Evolutionary conservation across 2,113 vertebrate genomes (phyloP), one percentile per base, ranked within the genome.

Genomic region (Thymallus thymallus): DNA sequence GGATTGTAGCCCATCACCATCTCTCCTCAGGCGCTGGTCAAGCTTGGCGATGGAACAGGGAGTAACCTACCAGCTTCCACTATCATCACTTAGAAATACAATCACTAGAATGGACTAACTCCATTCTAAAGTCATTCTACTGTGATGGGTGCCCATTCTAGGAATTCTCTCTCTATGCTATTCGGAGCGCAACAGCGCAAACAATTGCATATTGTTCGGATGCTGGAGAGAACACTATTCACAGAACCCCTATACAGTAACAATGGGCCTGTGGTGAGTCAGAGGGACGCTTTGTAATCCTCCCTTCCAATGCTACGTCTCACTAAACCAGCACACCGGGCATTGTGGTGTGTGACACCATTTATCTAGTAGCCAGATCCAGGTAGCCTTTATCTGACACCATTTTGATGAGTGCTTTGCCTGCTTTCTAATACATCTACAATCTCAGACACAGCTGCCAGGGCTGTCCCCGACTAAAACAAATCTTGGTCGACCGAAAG

Each of bases 141-240:
- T 41, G 48, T 51, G 13, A 51, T 51, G 48, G 48, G 9, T 41
- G 5, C 13, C 5, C 48, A 16, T 5, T 51, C 12, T 18, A 16
- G 5, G 16, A 51, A 18, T 51, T 51, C 48, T 18, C 2, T 5
- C 16, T 51, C 48, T 51, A 18, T 51, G 48, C 48, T 18, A 51
- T 87, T 86, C 86, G 1, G 78, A 85, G 77, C 87, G 88, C 84
- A 69, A 83, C 83, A 84, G 73, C 82, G 84, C 83, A 75, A 85
- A 92, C 91, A 92, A 91, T 91, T 83, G 76, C 86, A 86, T 88
- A 90, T 91, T 92, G 91, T 92, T 88, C 84, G 77, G 80, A 86
- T 77, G 84, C 85, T 84, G 88, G 84, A 88, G 84, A 88, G 87
- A 90, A 88, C 85, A 85, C 87, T 84, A 41, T 41, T 91, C 87